Evolutionary conservation across 2,113 vertebrate genomes (phyloP), one percentile per base, ranked within the genome.

Genomic region (Lamprologus ornatipinnis): DNA sequence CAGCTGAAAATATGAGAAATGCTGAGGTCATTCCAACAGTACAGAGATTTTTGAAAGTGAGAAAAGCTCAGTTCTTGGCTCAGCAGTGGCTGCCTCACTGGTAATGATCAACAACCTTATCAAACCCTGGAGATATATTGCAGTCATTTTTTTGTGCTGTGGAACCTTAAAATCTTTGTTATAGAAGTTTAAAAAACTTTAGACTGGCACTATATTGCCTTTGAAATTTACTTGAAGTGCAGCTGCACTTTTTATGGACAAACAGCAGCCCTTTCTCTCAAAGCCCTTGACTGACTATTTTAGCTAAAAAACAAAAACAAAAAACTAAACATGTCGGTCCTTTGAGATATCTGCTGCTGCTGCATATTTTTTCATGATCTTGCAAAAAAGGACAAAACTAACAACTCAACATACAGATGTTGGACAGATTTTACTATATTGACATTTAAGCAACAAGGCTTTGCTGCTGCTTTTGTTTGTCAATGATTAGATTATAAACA

Each of bases 21-120:
- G 87, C 80, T 82, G 83, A 91, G 78, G 83, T 88, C 80, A 68
- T 87, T 93, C 70, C 78, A 86, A 81, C 68, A 79, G 57, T 57
- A 35, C 75, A 83, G 87, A 75, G 82, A 85, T 40, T 60, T 81
- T 10, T 80, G 23, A 90, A 93, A 86, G 91, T 87, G 80, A 91
- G 82, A 90, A 88, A 89, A 87, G 84, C 84, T 83, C 23, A 15
- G 21, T 55, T 35, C 21, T 81, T 42, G 47, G 79, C 87, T 80
- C 42, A n/a, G 54, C 9, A 33, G 80, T 49, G 70, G 85, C 85
- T 85, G 87, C 86, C 87, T 89, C 87, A 35, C 31, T 45, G 19
- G 35, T 81, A 42, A 79, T 87, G 90, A 93, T 89, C 87, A 89
- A 92, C 86, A 90, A 42, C 87, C 80, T 57, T 55, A 70, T 90